These are phyloP conservation scores for Fulmarus glacialis DNA, from an alignment of 2,113 vertebrate species.

Conservation along the genomic window DNA sequence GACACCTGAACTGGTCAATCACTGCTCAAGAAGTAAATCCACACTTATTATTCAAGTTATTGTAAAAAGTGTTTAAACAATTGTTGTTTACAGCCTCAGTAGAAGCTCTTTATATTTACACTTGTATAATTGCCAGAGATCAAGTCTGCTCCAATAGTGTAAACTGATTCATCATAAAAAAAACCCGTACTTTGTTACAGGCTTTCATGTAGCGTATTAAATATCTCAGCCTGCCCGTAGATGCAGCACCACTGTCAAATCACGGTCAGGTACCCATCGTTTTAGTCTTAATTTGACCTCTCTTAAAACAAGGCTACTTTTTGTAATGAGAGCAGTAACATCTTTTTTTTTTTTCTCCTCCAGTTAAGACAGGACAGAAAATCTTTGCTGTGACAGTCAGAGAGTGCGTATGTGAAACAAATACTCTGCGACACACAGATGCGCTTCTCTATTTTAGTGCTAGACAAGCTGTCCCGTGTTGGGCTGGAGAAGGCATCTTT, in stretches of 20 bases:
- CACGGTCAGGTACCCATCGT: neutral
- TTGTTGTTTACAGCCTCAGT: neutral
- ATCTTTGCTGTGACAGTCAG: neutral
- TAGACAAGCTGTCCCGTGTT: accelerated
- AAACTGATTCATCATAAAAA: neutral
- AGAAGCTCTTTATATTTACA: neutral
- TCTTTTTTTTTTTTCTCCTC: neutral
- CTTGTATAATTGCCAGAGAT: neutral
- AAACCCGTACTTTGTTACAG: neutral
- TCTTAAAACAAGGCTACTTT: neutral
- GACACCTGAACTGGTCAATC: neutral
- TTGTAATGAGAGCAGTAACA: neutral
- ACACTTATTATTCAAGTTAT: neutral
- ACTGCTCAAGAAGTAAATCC: neutral
- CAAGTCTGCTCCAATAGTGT: neutral
- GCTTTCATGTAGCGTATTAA: neutral
- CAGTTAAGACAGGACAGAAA: neutral
- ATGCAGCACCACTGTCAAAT: neutral
- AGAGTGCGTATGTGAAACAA: neutral
- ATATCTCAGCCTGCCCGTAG: neutral
- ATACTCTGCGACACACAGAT: neutral
- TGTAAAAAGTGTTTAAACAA: neutral
- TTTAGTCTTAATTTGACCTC: neutral
- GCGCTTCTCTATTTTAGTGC: neutral
- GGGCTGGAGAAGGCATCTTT: neutral